Evolutionary conservation across 2,797 vertebrate genomes (phyloP).

Genomic region (Dallia pectoralis): DNA sequence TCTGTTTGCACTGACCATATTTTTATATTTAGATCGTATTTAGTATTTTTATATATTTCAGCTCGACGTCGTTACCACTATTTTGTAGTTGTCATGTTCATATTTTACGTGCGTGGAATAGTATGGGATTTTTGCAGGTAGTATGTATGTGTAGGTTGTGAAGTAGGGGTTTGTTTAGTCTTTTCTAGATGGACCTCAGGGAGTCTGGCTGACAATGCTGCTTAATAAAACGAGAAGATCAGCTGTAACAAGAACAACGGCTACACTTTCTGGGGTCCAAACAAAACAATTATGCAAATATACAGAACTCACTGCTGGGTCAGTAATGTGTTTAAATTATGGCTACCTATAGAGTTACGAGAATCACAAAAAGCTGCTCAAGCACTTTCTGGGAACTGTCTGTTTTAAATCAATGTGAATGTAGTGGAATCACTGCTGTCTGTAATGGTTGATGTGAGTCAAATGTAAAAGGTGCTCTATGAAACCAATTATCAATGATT

Average conservation of each 20-base stretch:
- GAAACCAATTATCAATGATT: not conserved
- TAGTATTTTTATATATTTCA: too few species aligned
- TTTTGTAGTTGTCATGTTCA: too few species aligned
- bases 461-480: constrained; percentile 15
- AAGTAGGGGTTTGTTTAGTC: too few species aligned
- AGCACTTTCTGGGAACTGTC: constrained; percentile 4
- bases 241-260: not conserved
- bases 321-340: not conserved
- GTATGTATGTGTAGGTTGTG: too few species aligned
- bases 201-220: too few species aligned
- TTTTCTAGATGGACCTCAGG: too few species aligned
- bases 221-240: too few species aligned
- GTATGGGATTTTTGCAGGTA: too few species aligned
- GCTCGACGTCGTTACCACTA: too few species aligned
- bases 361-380: not conserved
- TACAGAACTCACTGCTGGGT: not conserved
- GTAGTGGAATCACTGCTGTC: constrained; percentile 1
- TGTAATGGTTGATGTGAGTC: constrained; percentile 25
- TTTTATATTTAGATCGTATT: constrained; percentile 1
- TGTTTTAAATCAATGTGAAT: constrained; percentile 36
- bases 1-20: constrained; percentile 32
- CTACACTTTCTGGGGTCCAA: not conserved
- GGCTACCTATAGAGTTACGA: not conserved
- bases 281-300: not conserved
- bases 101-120: too few species aligned